phyloP scores from a whole-genome alignment of 2,888 invertebrate species.

The Lasioglossum morio region DNA sequence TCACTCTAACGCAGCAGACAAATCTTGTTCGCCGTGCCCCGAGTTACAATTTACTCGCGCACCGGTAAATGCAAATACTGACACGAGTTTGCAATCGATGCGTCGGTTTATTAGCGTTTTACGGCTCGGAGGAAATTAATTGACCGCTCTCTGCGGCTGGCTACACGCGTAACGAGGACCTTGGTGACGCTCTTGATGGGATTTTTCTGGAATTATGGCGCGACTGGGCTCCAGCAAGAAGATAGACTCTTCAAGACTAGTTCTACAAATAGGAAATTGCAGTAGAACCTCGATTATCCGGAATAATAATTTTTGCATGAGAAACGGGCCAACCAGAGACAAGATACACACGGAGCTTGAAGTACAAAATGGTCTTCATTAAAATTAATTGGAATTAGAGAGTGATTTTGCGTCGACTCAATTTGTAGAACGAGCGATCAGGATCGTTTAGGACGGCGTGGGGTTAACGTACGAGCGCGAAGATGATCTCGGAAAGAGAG shows the following conservation, averaged over 20 bases:
- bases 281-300: too few relatives aligned
- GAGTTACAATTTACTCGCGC: not conserved
- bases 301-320: not conserved
- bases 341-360: not conserved
- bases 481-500: not conserved
- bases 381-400: not conserved
- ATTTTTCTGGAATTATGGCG: not conserved
- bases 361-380: not conserved
- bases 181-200: not conserved
- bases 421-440: not conserved
- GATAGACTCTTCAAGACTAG: not conserved
- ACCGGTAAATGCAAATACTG: not conserved
- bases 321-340: not conserved
- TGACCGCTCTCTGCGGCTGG: not conserved
- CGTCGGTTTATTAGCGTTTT: not conserved
- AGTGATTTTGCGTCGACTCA: not conserved
- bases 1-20: not conserved
- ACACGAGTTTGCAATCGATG: not conserved
- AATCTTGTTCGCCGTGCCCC: not conserved
- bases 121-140: not conserved
- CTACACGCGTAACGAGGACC: not conserved
- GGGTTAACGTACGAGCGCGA: constrained; percentile 1
- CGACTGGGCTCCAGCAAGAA: not conserved
- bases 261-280: too few relatives aligned
- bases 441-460: not conserved